phyloP scores from a whole-genome alignment of 2,113 vertebrate species.

The Marmota flaviventris region DNA sequence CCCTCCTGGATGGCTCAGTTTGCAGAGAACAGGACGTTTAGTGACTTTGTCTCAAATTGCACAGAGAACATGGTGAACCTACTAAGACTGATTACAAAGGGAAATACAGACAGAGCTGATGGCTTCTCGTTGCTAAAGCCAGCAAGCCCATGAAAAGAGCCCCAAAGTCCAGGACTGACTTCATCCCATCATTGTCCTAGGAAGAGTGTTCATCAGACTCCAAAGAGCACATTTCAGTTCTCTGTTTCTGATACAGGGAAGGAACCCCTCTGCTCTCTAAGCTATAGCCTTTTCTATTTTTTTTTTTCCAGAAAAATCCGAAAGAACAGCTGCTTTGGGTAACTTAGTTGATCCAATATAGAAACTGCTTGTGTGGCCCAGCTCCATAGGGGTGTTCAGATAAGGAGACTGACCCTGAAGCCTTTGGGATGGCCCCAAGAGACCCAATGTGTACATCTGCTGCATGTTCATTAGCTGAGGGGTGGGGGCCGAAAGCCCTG shows the following conservation, averaged over 20 bases:
- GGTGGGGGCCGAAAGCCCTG: neutral
- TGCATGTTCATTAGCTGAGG: neutral
- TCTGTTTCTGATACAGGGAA: neutral
- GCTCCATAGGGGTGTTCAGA: accelerated
- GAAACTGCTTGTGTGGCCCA: neutral
- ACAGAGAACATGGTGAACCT: neutral
- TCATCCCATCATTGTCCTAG: neutral
- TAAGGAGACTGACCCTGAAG: neutral
- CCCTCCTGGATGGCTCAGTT: neutral
- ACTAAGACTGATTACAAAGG: neutral
- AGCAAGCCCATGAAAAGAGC: neutral
- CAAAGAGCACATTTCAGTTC: neutral
- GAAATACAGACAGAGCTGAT: neutral
- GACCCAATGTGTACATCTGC: too few species aligned
- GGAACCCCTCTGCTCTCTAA: neutral
- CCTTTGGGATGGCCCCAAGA: neutral
- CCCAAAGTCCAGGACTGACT: neutral
- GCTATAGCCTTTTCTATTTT: neutral
- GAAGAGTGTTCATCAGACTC: neutral
- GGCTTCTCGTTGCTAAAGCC: neutral
- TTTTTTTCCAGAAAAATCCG: neutral
- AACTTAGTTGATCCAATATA: neutral
- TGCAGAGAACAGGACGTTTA: neutral
- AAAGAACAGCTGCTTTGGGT: neutral
- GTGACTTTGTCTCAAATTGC: neutral